Conservation (phyloP, 2,888 invertebrate species). For the Galeruca laticollis region DNA sequence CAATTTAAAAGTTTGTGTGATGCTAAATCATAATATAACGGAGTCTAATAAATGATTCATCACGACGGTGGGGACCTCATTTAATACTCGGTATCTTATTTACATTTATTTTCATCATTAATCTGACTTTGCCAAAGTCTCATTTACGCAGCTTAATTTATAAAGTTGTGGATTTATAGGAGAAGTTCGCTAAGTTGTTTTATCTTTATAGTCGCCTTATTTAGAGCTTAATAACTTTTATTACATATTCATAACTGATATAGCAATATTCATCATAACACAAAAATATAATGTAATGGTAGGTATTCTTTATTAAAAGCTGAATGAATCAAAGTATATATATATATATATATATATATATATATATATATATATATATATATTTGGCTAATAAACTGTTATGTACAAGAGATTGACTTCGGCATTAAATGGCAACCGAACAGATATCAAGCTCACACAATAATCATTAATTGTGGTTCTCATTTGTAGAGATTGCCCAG, state of each 20-base stretch:
- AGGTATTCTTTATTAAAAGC: not conserved
- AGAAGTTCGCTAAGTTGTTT: slow-evolving; percentile 65
- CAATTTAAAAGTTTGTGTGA: slow-evolving; percentile 24
- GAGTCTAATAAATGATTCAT: slow-evolving; percentile 35
- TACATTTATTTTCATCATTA: slow-evolving; percentile 67
- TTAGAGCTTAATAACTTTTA: slow-evolving; percentile 64
- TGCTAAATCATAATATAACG: slow-evolving; percentile 26
- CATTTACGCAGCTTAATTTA: slow-evolving; percentile 67
- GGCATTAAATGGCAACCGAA: too few relatives aligned
- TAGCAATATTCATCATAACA: slow-evolving; percentile 51
- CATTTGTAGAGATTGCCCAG: too few relatives aligned
- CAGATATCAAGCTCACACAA: too few relatives aligned
- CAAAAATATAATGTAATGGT: slow-evolving; percentile 52
- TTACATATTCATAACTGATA: slow-evolving; percentile 64
- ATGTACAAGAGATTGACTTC: too few relatives aligned
- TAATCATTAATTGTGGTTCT: too few relatives aligned
- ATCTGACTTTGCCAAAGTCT: slow-evolving; percentile 67
- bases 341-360: too few relatives aligned
- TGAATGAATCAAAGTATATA: too few relatives aligned
- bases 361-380: too few relatives aligned
- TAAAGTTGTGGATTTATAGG: slow-evolving; percentile 67
- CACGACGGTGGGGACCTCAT: slow-evolving; percentile 28
- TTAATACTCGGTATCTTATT: slow-evolving; percentile 52
- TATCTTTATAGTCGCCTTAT: slow-evolving; percentile 65
- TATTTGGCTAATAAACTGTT: too few relatives aligned